Evolutionary conservation across 2,888 invertebrate species (phyloP), one percentile per base, ranked within the genome.

Genomic region (Copidosoma aretas): DNA sequence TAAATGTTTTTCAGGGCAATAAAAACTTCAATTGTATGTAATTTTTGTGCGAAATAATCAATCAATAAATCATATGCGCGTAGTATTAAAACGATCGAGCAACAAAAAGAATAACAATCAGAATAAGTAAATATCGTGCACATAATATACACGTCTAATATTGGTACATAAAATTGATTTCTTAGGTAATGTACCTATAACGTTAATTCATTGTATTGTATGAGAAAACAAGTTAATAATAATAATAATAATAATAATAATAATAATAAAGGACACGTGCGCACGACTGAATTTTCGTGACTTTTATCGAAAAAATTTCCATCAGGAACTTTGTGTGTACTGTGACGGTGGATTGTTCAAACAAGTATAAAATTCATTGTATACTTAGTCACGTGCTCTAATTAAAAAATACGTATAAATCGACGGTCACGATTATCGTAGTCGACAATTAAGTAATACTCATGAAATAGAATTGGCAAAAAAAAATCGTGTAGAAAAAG

Each of bases 101-200:
- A 74, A 76, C 74, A 75, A n/a, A 21, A 21, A 51, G 21, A 51
- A 51, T 10, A 51, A 58, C 41, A 19, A 21, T 41, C 14, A 19
- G 21, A 46, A 56, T 43, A 60, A 51, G 24, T 39, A 54, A 56
- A 56, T 24, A 51, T 5, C 43, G 25, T 25, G 19, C 21, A 21
- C 10, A 54, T 17, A 57, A 60, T 32, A 3, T 32, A 32, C 32
- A 32, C 32, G 32, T 32, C 8, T 32, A 32, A 32, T 32, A 32
- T 32, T 32, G 32, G 32, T 32, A 8, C 3, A 8, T 32, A 32
- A 32, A 8, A 32, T 5, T 32, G 77, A 79, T 81, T 82, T 82
- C 82, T 80, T 82, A 81, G 81, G 81, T 81, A 81, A 78, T 80
- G 81, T 82, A 82, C 82, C 80, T 64, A 78, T 81, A 77, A 81